phyloP scores from a whole-genome alignment of 1,140 invertebrate species.

The Drosophila pruinosa region DNA sequence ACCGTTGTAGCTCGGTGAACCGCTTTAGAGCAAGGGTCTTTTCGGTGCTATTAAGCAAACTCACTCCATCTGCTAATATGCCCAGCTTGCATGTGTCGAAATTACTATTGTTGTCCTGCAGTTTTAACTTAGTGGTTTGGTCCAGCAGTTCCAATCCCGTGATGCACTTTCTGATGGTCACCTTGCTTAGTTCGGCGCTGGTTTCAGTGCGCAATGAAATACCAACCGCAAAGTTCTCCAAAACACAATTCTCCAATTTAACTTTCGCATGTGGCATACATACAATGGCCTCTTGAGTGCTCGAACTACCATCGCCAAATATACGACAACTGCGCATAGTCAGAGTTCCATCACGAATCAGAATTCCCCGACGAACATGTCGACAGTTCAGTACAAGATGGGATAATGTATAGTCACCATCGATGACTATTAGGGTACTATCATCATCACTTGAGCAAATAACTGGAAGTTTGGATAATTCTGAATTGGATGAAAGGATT shows the following conservation, averaged over 20 bases:
- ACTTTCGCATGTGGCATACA: conserved; percentile 74
- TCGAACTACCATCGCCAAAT: conserved; percentile 74
- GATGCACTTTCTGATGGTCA: conserved; percentile 44
- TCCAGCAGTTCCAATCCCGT: conserved; percentile 65
- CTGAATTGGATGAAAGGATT: background rate
- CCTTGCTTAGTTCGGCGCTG: conserved; percentile 37
- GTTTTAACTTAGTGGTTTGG: conserved; percentile 18
- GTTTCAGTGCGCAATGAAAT: conserved; percentile 52
- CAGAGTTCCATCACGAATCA: conserved; percentile 79
- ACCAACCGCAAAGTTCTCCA: conserved; percentile 80
- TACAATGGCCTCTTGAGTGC: conserved; percentile 83
- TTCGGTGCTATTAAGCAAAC: background rate
- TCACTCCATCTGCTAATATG: conserved; percentile 46
- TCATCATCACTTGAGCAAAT: conserved; percentile 82
- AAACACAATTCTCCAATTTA: conserved; percentile 72
- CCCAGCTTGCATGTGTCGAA: conserved; percentile 58
- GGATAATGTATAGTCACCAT: conserved; percentile 76
- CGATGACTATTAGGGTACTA: conserved; percentile 81
- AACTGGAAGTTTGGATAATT: conserved; percentile 52
- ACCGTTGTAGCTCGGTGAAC: conserved; percentile 56
- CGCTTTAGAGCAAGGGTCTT: conserved; percentile 31
- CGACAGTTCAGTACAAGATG: conserved; percentile 83
- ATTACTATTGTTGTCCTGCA: conserved; percentile 49
- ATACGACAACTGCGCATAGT: conserved; percentile 80
- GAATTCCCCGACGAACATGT: conserved; percentile 80